Evolutionary conservation across 2,113 vertebrate species (phyloP), one percentile per base, ranked within the genome.

Genomic region (Myodes glareolus): DNA sequence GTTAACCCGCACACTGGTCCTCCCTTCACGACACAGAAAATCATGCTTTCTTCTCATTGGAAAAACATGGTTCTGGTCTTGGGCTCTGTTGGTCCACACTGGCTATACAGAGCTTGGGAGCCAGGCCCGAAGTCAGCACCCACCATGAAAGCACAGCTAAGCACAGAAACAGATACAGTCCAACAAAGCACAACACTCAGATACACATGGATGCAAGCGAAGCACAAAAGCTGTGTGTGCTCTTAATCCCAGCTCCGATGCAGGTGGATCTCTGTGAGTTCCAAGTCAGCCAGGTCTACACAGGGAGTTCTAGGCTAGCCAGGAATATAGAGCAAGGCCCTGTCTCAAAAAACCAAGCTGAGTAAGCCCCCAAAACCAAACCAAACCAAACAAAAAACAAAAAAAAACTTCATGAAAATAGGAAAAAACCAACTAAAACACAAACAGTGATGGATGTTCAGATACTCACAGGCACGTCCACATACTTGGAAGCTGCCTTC

Each of bases 401-500:
- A 97, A 25, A 27, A 2, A 47, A 47, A 8, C 25, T 23, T 16
- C 55, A 65, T 45, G 82, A 11, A 65, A 84, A 17, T 19, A 31
- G 58, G 17, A 65, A 63, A 39, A 45, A 42, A 31, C 1, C 67
- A 68, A 13, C 29, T 19, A 14, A 67, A 55, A 23, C 13, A 31
- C 45, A 89, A 19, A 39, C 67, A 47, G 21, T 81, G 96, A 85
- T 98, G 97, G 96, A 72, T 98, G 97, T 98, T 86, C 97, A 98
- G 96, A 98, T 98, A 99, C 99, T 99, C 99, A 99, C 99, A 96
- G 99, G 99, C 96, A 99, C 99, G 94, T 99, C 99, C 99, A 99
- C 99, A 88, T 99, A 99, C 98, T 99, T 99, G 97, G 99, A 99
- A 98, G 99, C 99, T 97, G 99, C 99, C 98, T 99, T 99, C 98